These are phyloP conservation scores for Oryzias sinensis DNA, from an alignment of 2,797 vertebrate species.

Conservation along the genomic window DNA sequence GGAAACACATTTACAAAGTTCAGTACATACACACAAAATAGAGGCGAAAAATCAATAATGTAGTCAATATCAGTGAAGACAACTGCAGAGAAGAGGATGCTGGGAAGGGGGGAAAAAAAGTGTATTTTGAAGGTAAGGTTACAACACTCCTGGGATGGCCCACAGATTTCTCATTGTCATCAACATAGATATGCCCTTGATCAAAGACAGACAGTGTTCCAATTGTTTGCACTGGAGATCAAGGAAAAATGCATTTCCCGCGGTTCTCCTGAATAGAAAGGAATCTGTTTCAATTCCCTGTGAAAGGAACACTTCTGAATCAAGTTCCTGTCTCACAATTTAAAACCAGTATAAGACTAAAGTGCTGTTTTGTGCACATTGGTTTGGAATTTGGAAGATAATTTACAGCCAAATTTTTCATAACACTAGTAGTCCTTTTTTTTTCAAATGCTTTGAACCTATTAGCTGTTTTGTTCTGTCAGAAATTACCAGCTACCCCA, in stretches of 20 bases:
- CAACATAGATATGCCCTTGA: conserved; percentile 61
- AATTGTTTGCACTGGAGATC: conserved; percentile 48
- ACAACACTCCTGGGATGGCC: conserved; percentile 57
- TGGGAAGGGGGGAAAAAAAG: conserved; percentile 38
- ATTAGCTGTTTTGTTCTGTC: conserved; percentile 49
- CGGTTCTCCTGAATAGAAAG: conserved; percentile 24
- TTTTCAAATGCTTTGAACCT: conserved; percentile 50
- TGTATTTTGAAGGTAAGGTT: conserved; percentile 60
- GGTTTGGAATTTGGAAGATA: conserved; percentile 47
- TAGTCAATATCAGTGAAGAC: conserved; percentile 32
- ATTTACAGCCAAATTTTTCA: conserved; percentile 53
- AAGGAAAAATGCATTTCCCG: conserved; percentile 28
- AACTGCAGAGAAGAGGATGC: conserved; percentile 37
- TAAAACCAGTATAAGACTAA: conserved; percentile 64
- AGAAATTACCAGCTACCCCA: conserved; percentile 44
- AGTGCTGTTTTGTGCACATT: conserved; percentile 58
- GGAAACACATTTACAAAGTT: conserved; percentile 6
- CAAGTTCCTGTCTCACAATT: conserved; percentile 64
- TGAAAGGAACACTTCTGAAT: conserved; percentile 53
- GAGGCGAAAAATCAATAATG: conserved; percentile 35
- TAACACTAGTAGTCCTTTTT: conserved; percentile 44
- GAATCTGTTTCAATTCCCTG: conserved; percentile 53
- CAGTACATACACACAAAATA: too few relatives aligned
- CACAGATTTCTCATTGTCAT: conserved; percentile 65
- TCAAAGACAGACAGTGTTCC: conserved; percentile 61